phyloP scores from a whole-genome alignment of 1,140 invertebrate species.

The Lucilia cuprina region DNA sequence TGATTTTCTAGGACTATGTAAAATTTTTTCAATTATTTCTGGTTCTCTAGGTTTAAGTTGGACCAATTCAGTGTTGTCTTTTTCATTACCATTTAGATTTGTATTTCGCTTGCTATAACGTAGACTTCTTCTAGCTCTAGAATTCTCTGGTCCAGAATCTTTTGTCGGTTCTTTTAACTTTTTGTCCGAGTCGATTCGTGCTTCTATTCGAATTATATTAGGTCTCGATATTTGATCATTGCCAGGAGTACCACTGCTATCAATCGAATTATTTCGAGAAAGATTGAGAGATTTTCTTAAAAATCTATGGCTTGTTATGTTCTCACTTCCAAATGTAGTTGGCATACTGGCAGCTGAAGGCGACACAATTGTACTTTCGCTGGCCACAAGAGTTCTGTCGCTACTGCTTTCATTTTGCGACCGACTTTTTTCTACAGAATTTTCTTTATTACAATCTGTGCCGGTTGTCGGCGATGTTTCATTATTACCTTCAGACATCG shows the following conservation, averaged over 20 bases:
- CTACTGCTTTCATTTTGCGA: not conserved
- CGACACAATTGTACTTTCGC: not conserved
- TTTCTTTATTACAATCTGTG: not conserved
- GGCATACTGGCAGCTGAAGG: constrained; percentile 41
- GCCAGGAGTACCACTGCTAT: constrained; percentile 37
- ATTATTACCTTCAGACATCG: not conserved
- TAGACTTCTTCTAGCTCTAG: constrained; percentile 39
- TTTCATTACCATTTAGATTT: not conserved
- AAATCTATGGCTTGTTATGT: constrained; percentile 44
- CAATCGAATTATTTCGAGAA: constrained; percentile 47
- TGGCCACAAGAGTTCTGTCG: not conserved
- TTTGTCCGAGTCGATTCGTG: constrained; percentile 36
- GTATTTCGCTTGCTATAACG: not conserved
- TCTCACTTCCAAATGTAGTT: constrained; percentile 51
- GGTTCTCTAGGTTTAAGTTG: not conserved
- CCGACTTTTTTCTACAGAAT: not conserved
- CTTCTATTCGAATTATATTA: constrained; percentile 40
- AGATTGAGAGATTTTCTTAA: constrained; percentile 50
- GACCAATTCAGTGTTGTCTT: not conserved
- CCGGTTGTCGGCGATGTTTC: not conserved
- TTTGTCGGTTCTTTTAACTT: constrained; percentile 20
- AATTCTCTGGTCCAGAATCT: constrained; percentile 12
- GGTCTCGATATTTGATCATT: constrained; percentile 32
- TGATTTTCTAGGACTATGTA: not conserved
- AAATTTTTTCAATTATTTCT: constrained; percentile 27